phyloP scores from a whole-genome alignment of 2,888 invertebrate species.

The Pegoplata infirma region DNA sequence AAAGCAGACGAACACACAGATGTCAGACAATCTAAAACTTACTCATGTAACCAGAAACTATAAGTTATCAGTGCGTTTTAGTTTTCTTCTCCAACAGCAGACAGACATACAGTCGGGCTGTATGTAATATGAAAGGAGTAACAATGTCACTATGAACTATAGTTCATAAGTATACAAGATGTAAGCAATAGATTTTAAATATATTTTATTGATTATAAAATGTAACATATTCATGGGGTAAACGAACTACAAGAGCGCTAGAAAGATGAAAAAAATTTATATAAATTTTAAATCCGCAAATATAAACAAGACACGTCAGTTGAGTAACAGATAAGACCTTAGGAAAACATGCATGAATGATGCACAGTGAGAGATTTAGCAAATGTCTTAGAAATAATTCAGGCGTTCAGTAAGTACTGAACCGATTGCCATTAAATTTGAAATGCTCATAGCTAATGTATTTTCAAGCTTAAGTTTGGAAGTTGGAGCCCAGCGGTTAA shows the following conservation, averaged over 20 bases:
- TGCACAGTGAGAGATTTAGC: no score
- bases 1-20: background rate
- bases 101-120: slow-evolving; percentile 6
- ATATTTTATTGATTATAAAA: background rate
- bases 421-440: no score
- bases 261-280: slow-evolving; percentile 9
- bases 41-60: slow-evolving; percentile 1
- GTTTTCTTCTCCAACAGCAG: no score
- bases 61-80: background rate
- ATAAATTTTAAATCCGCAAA: no score
- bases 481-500: no score
- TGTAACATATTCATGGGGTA: background rate
- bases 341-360: background rate
- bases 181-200: background rate
- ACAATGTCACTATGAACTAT: background rate
- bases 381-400: no score
- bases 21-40: background rate
- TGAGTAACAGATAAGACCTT: background rate
- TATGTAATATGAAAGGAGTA: background rate
- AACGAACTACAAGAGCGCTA: background rate
- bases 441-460: no score
- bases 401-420: no score
- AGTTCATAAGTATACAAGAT: no score
- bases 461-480: no score
- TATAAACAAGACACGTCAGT: background rate